Evolutionary conservation across 2,888 invertebrate genomes (phyloP), one percentile per base, ranked within the genome.

Genomic region (Catocala sponsa): DNA sequence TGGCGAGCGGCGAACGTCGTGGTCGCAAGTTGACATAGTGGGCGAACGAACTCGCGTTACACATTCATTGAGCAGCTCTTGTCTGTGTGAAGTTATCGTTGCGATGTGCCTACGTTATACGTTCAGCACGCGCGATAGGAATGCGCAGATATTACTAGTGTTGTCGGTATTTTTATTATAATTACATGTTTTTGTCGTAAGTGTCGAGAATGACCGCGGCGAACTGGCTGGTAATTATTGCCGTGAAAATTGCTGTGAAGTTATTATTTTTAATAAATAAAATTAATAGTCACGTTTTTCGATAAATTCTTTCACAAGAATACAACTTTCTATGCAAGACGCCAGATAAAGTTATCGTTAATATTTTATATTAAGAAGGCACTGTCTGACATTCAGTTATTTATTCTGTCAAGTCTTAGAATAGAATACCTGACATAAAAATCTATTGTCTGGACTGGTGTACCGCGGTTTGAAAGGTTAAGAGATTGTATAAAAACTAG

Each of bases 1-100:
- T 25, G 25, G 25, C 25, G 1, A 25, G 25, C 25, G 25, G 25
- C 25, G 25, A 25, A 25, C 25, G 25, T 25, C 2, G 25, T 25
- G 25, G 25, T 2, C 4, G 25, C 25, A 25, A 41, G 41, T 41
- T 41, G 51, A 38, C 51, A 51, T 41, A 41, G 10, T 41, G 15
- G 51, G 51, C 51, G 51, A 51, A 51, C 51, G 41, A 51, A 51
- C 41, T 41, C 41, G 25, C 41, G 11, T 13, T 25, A 52, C 15
- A 42, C 42, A 52, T 38, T 25, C 52, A 13, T 52, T 52, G 42
- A 25, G 25, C 25, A 25, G 25, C 25, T 25, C 25, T 25, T 25
- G 25, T 25, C 25, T 25, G 25, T 25, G 25, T 25, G 25, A 4
- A 25, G 25, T 25, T 25, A 25, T 25, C 25, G 4, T 25, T 4